A percentile compares a stretch with the other conserved stretches of the same genome.
These are phyloP conservation scores for Cephus runcator DNA, from an alignment of 2,888 invertebrate species.

Conservation along the genomic window DNA sequence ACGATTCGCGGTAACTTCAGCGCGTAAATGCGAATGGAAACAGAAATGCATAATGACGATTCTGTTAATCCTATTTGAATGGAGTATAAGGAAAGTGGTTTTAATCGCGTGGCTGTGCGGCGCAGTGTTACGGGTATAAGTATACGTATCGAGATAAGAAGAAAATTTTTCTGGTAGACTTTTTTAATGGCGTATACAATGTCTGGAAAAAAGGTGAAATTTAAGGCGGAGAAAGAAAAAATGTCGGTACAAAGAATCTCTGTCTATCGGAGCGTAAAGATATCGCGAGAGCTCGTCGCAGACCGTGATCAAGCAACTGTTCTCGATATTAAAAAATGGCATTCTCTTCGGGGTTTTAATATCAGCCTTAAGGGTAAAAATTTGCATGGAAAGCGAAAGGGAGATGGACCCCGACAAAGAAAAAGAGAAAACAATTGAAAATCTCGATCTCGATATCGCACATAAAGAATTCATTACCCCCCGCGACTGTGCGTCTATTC, in stretches of 20 bases:
- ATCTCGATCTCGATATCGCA: constrained; percentile 7
- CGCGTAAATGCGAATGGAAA: not conserved
- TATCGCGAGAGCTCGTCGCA: not conserved
- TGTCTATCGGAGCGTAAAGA: not conserved
- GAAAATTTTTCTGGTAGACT: not conserved
- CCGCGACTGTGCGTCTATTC: not conserved
- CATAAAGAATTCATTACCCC: constrained; percentile 4
- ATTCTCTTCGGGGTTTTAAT: constrained; percentile 45
- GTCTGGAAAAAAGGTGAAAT: not conserved
- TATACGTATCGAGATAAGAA: not conserved
- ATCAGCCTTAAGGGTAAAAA: constrained; percentile 35
- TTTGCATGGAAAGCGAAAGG: constrained; percentile 12
- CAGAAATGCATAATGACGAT: not conserved
- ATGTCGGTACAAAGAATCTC: not conserved
- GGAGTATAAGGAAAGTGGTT: not conserved
- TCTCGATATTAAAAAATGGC: constrained; percentile 56
- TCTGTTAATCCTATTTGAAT: not conserved
- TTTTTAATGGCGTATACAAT: not conserved
- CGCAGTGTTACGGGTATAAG: not conserved
- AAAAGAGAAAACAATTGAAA: constrained; percentile 10
- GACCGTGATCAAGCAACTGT: constrained; percentile 51
- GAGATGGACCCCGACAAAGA: not conserved
- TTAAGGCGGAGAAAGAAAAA: not conserved
- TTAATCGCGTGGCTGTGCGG: not conserved
- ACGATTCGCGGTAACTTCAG: not conserved